Evolutionary conservation across 2,113 vertebrate genomes (phyloP).

Genomic region (Tympanuchus pallidicinctus): DNA sequence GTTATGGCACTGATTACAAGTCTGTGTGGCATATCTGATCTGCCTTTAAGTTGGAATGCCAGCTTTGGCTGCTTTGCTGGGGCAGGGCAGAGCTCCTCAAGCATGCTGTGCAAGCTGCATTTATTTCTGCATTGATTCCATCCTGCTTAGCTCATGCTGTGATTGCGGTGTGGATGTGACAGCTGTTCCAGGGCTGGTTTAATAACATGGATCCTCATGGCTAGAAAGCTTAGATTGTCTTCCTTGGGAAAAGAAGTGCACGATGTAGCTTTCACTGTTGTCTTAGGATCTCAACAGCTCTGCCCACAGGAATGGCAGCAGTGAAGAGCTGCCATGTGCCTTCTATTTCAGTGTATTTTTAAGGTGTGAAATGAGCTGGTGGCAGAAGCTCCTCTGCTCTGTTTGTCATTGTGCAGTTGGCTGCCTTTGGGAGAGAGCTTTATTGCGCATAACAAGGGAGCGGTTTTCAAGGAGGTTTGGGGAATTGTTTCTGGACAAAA

Average conservation of each 20-base stretch:
- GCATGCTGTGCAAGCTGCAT: neutral
- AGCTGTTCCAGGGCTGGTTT: neutral
- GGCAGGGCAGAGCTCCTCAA: neutral
- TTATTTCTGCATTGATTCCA: neutral
- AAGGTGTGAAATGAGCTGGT: neutral
- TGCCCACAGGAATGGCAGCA: neutral
- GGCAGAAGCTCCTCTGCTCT: conserved; percentile 12
- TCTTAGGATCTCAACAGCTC: neutral
- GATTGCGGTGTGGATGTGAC: rapidly evolving
- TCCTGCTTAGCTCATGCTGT: neutral
- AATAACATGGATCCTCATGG: neutral
- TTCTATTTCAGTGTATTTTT: conserved; percentile 10
- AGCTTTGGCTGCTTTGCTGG: neutral
- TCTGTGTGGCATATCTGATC: neutral
- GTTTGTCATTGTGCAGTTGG: neutral
- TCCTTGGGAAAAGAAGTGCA: neutral
- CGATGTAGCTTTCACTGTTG: neutral
- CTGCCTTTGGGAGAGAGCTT: neutral
- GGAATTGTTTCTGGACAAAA: conserved; percentile 7
- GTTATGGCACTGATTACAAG: neutral
- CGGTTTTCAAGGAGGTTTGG: neutral
- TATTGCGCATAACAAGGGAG: neutral
- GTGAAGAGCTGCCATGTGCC: neutral
- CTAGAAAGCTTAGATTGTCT: neutral
- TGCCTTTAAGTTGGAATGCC: neutral